Evolutionary conservation across 1,140 invertebrate species (phyloP), one percentile per base, ranked within the genome.

Genomic region (Lucilia sericata): DNA sequence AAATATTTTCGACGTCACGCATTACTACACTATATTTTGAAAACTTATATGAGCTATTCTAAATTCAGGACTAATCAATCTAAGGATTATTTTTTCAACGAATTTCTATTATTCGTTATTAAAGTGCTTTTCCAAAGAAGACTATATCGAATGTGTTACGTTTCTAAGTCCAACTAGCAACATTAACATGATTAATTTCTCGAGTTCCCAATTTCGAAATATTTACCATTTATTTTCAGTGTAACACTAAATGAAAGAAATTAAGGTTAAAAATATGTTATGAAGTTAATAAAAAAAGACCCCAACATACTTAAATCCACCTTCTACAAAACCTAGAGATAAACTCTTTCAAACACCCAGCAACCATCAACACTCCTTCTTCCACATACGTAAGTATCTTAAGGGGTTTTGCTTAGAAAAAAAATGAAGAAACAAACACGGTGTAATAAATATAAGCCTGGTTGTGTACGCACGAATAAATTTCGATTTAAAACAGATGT

Each of bases 401-500:
- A n/a, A 42, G n/a, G 55, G 55, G 14, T 60, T 60, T 60, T 60
- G 55, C n/a, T 60, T 60, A 78, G 25, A 74, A 25, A 13, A 25
- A 25, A 7, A 74, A 25, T 30, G 3, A 3, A 74, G 12, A 25
- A 19, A 74, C 9, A 74, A 74, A 74, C 25, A 74, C 70, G 25
- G 21, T 13, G 70, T 25, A 42, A 42, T 42, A 78, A 78, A 47
- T 47, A 49, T 80, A 14, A 25, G 76, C 76, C 76, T 49, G 42
- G 36, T 25, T 80, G 21, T 80, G 47, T 17, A 80, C 76, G 76
- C 76, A 80, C 47, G 76, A 80, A 80, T 80, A 80, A 49, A 51
- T 80, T 78, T 80, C n/a, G 42, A 49, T 80, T 80, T 80, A 49
- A 25, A 80, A 51, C 76, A 80, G 42, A 80, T 80, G 76, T 30